Evolutionary conservation across 2,888 invertebrate genomes (phyloP), one percentile per base, ranked within the genome.

Genomic region (Drosophila glabriapex): DNA sequence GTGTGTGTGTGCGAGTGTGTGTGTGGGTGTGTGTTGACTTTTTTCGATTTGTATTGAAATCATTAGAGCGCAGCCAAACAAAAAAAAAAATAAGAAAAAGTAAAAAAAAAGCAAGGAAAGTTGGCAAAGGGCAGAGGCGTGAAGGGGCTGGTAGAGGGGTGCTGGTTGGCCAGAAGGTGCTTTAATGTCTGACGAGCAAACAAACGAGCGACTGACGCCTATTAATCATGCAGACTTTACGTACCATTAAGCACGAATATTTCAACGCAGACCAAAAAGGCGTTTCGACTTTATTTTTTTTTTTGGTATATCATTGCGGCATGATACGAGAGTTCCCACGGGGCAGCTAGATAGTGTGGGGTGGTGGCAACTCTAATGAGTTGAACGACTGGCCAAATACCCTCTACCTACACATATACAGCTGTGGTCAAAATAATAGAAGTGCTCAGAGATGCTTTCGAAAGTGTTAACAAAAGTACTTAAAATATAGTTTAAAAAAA

Each of bases 141-240:
- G 12, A n/a, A 9, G 12, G 4, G 3, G 6, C 4, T 12, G 28
- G n/a, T 31, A n/a, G 22, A n/a, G 16, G 3, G 28, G 25, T n/a
- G 22, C 46, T 25, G 46, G 7, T 39, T 37, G 58, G 49, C 14
- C 14, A 7, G 12, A 28, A 56, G 68, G 41, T 49, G 77, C 73
- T 74, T 81, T 82, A 84, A 84, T 86, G 87, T 82, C 87, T 84
- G 85, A 78, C 77, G 85, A 87, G 76, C 84, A 79, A 86, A 82
- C 85, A 85, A 85, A 78, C 86, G 74, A 76, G 67, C 90, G 71
- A 90, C 85, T 83, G 89, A 81, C 81, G 85, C 89, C 90, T 87
- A 87, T 87, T 90, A 87, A 87, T 87, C 87, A 87, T 87, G 85
- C 88, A 80, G 87, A 81, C 84, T 90, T 87, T 78, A 85, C 90